A percentile compares a stretch with the other conserved stretches of the same genome.
Conservation (phyloP, 2,113 vertebrate genomes). For the Indicator indicator region DNA sequence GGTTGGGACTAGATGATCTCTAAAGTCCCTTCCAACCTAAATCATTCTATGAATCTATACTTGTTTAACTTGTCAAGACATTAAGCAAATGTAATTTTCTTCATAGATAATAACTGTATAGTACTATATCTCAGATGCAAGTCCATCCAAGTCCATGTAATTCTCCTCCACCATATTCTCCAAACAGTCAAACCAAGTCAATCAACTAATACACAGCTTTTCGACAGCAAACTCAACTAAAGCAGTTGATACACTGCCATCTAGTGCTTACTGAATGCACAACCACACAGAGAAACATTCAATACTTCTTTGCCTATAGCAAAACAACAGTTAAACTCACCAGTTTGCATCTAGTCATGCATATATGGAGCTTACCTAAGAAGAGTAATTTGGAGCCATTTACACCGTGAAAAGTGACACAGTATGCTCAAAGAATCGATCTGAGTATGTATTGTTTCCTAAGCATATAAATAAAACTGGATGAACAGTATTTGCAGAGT, state of each 20-base stretch:
- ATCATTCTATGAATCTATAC: no score
- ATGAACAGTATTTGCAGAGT: not conserved
- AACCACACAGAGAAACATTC: not conserved
- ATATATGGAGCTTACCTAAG: not conserved
- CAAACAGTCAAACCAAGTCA: not conserved
- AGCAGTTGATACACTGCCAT: constrained; percentile 2
- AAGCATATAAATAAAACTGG: not conserved
- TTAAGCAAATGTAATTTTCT: not conserved
- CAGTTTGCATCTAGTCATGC: not conserved
- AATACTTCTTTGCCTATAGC: not conserved
- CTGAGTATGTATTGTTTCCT: not conserved
- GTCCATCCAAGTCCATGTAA: not conserved
- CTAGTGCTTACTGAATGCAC: constrained; percentile 9
- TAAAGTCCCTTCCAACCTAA: no score
- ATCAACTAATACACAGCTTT: not conserved
- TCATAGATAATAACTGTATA: not conserved
- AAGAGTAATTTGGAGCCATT: not conserved
- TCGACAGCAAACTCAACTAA: not conserved
- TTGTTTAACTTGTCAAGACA: not conserved
- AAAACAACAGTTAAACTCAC: not conserved
- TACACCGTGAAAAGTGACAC: not conserved
- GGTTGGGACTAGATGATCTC: no score
- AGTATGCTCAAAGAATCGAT: not conserved
- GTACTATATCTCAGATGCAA: not conserved
- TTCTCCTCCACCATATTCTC: not conserved